Evolutionary conservation across 1,140 invertebrate genomes (phyloP), one percentile per base, ranked within the genome.

Genomic region (Sinonovacula constricta): DNA sequence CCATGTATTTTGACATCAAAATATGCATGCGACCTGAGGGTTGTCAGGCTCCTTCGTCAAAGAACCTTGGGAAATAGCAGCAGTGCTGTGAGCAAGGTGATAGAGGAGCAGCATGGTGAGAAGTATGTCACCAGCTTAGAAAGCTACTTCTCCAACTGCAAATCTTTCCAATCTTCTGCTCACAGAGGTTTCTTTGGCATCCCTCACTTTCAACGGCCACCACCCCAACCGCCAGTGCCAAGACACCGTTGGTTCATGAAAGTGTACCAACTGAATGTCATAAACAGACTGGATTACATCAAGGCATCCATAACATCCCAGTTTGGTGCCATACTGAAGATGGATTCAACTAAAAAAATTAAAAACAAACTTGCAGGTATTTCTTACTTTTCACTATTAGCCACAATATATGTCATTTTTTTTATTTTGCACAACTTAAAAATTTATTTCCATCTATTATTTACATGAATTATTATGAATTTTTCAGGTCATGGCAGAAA

Each of bases 251-350:
- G 84, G 83, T 62, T 86, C 2, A 54, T 81, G 59, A 51, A 71
- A 7, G 65, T 71, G 3, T 85, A 84, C 56, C 24, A 51, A 33
- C 26, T 49, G 14, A 83, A 86, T 77, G 76, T 79, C 12, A 15
- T 71, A 3, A 4, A 60, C 5, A 56, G 84, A 18, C 22, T 86
- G 5, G 69, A 76, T 15, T 56, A 79, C 2, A 39, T 81, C 7
- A 81, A 83, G 63, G 79, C 83, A 12, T 12, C 31, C 45, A 79
- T 85, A 14, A 86, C 83, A 5, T 84, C 81, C 4, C 31, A 59
- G 4, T 84, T 80, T 76, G 83, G 84, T 10, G n/a, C 4, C 10
- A 59, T 84, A 15, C 31, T 86, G 26, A 86, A 84, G 65, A 67
- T 85, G 67, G 84, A 84, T 63, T 84, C 83, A 12, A 39, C 59